Base-by-base conservation (phyloP, 2,113 vertebrate genomes). In the Engystomops pustulosus region DNA sequence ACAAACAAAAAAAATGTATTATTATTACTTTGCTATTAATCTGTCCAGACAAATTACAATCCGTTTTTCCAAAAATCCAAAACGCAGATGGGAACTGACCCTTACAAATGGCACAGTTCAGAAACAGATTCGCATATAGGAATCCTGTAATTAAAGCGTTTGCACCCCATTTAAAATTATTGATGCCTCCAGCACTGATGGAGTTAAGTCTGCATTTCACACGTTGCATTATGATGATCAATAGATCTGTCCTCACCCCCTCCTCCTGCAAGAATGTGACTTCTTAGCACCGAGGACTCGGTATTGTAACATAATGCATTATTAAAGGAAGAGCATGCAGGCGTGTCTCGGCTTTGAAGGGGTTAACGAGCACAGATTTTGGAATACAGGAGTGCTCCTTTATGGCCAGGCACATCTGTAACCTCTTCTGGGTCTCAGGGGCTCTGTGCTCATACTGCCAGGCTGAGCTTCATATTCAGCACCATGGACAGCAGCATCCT, bases 401-500 rank as follows among this genome's bases (percentile, higher is more conserved):
- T 72, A 47, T n/a, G 18, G 70, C 6, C 41, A 17, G n/a, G 38
- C 23, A 49, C 23, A 70, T 32, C 11, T 11, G 27, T 76, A 36
- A n/a, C 49, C n/a, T 36, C 9, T 70, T 12, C 0, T 36, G 3
- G 38, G 69, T 55, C 49, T 6, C 10, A 53, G 30, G 72, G 49
- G 30, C 4, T 36, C 25, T 55, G 47, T 11, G 6, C 49, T 75
- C 47, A 30, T 49, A 6, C 69, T 45, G 69, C 9, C n/a, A 45
- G 38, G 25, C 32, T 41, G 17, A 18, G 23, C 8, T 44, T 44
- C 41, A 32, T 15, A 18, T 34, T 58, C 32, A 58, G 49, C 49
- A 77, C 74, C 74, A 58, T 25, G 49, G 74, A 77, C 74, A 58
- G 74, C 70, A 3, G 11, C 38, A 8, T 15, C 12, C 70, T 1